A percentile compares a stretch with the other conserved stretches of the same genome.
These are phyloP conservation scores for Callinectes sapidus DNA, from an alignment of 2,888 invertebrate genomes.

Conservation along the genomic window DNA sequence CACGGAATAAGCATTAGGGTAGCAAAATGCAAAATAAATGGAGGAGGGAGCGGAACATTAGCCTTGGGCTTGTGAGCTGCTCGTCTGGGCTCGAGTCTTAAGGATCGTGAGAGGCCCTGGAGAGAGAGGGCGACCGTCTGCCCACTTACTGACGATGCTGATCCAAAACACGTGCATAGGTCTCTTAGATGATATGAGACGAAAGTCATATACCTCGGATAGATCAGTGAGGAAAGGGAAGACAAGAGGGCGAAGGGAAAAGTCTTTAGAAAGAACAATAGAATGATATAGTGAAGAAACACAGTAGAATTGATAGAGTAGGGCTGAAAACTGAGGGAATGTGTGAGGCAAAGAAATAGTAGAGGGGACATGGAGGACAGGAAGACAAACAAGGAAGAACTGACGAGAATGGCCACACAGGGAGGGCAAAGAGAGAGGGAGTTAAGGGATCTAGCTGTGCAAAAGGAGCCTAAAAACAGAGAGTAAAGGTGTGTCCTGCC, in stretches of 20 bases:
- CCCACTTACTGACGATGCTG: not conserved
- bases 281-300: not conserved
- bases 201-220: not conserved
- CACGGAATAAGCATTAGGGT: conserved; percentile 31
- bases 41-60: conserved; percentile 12
- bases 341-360: not conserved
- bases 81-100: not conserved
- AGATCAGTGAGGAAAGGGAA: not conserved
- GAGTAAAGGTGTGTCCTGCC: not conserved
- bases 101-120: conserved; percentile 32
- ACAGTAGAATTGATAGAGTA: not conserved
- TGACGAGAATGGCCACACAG: conserved; percentile 22
- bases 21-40: conserved; percentile 30
- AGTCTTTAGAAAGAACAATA: not conserved
- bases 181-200: not conserved
- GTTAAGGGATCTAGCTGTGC: conserved; percentile 3
- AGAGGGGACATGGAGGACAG: not conserved
- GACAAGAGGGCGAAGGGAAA: not conserved
- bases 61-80: conserved; percentile 16
- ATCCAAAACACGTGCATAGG: conserved; percentile 33
- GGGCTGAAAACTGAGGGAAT: conserved; percentile 13
- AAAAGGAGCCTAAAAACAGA: no score
- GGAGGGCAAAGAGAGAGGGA: not conserved
- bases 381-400: not conserved
- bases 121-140: not conserved